Evolutionary conservation across 1,140 invertebrate species (phyloP).

Genomic region (Mycetomoellerius zeteki): DNA sequence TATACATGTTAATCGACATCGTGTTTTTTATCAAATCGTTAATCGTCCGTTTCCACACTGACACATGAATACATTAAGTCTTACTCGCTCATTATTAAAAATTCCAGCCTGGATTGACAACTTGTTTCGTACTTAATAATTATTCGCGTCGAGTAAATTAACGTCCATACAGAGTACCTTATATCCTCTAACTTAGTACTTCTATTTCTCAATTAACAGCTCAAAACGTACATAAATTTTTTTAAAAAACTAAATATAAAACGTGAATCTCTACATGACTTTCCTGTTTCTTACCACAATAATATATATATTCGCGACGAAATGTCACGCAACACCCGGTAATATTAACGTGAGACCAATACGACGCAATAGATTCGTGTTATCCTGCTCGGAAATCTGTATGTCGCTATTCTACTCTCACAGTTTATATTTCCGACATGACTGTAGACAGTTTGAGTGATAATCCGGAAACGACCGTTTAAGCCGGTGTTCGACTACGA

Average conservation of each 20-base stretch:
- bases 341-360: neutral
- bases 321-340: neutral
- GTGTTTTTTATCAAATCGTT: constrained; percentile 33
- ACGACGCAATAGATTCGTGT: neutral
- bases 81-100: constrained; percentile 25
- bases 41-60: neutral
- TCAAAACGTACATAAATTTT: neutral
- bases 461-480: constrained; percentile 83
- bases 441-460: constrained; percentile 4
- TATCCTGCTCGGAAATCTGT: constrained; percentile 12
- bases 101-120: constrained; percentile 40
- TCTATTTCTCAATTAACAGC: neutral
- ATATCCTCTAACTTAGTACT: neutral
- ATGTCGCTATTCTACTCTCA: constrained; percentile 17
- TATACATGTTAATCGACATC: constrained; percentile 55
- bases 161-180: neutral
- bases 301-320: constrained; percentile 12
- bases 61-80: constrained; percentile 45
- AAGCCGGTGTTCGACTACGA: constrained; percentile 58
- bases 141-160: constrained; percentile 17
- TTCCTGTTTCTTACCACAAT: neutral
- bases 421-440: constrained; percentile 31
- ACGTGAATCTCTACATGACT: constrained; percentile 12
- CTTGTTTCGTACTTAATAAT: constrained; percentile 39
- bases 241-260: neutral